A percentile compares a stretch with the other conserved stretches of the same genome.
These are phyloP conservation scores for Drosophila ogumai DNA, from an alignment of 1,140 invertebrate genomes.

Conservation along the genomic window DNA sequence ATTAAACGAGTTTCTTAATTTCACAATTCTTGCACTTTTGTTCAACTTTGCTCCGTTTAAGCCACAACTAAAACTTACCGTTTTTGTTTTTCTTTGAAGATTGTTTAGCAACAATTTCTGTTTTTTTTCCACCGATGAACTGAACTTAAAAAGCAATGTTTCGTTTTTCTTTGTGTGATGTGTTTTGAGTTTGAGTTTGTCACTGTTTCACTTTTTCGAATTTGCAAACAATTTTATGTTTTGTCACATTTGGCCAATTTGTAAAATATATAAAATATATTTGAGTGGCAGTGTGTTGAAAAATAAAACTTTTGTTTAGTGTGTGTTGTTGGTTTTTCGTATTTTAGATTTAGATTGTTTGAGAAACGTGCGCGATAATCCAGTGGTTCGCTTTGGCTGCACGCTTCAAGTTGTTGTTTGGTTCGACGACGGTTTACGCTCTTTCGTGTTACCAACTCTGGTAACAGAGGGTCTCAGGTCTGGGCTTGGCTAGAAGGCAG, in stretches of 20 bases:
- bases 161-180: slow-evolving; percentile 32
- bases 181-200: slow-evolving; percentile 16
- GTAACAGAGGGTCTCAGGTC: slow-evolving; percentile 37
- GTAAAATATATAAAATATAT: slow-evolving; percentile 22
- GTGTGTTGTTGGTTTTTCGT: slow-evolving; percentile 25
- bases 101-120: slow-evolving; percentile 42
- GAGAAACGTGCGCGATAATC: slow-evolving; percentile 84
- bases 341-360: slow-evolving; percentile 31
- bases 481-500: slow-evolving; percentile 45
- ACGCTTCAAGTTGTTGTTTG: slow-evolving; percentile 81
- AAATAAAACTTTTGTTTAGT: slow-evolving; percentile 45
- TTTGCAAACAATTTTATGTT: slow-evolving; percentile 49
- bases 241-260: slow-evolving; percentile 59
- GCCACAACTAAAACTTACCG: slow-evolving; percentile 35
- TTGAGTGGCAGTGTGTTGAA: slow-evolving; percentile 30
- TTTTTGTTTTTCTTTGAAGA: slow-evolving; percentile 32
- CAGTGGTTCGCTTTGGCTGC: slow-evolving; percentile 82
- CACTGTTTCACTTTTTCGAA: slow-evolving; percentile 44
- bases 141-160: slow-evolving; percentile 35
- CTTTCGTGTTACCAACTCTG: slow-evolving; percentile 45
- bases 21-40: not conserved
- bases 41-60: slow-evolving; percentile 14
- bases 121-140: slow-evolving; percentile 14
- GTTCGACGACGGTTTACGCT: slow-evolving; percentile 52
- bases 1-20: not conserved